These are phyloP conservation scores for Cichlasoma orientale DNA, from an alignment of 2,797 vertebrate species.

Conservation along the genomic window DNA sequence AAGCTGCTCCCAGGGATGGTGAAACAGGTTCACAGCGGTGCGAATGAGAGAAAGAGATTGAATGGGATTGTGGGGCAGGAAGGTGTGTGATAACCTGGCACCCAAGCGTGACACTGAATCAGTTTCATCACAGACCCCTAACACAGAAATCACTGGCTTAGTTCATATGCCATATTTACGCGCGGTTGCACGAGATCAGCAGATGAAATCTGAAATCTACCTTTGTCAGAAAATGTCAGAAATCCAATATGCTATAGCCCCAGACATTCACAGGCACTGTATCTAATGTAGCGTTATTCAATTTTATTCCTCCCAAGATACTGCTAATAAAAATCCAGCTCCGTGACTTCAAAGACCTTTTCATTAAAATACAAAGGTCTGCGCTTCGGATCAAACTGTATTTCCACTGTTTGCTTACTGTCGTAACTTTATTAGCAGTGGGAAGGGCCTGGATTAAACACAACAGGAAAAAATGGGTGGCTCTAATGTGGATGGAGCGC, in stretches of 20 bases:
- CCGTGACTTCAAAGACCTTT: conserved; percentile 30
- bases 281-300: neutral
- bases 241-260: conserved; percentile 41
- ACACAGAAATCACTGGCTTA: conserved; percentile 49
- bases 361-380: conserved; percentile 43
- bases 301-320: conserved; percentile 37
- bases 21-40: conserved; percentile 37
- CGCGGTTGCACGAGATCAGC: conserved; percentile 15
- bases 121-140: conserved; percentile 56
- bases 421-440: conserved; percentile 48
- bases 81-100: conserved; percentile 73
- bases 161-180: conserved; percentile 34
- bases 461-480: conserved; percentile 29
- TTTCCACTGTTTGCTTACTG: conserved; percentile 35
- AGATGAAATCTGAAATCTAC: conserved; percentile 32
- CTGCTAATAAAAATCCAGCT: conserved; percentile 52
- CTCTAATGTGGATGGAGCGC: neutral
- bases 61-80: conserved; percentile 57
- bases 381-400: conserved; percentile 50
- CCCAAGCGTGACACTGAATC: conserved; percentile 71
- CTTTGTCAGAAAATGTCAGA: conserved; percentile 41
- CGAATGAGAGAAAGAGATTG: conserved; percentile 58
- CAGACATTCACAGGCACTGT: conserved; percentile 17
- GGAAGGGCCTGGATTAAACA: conserved; percentile 35
- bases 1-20: conserved; percentile 43